phyloP scores from a whole-genome alignment of 2,888 invertebrate species.

The Holacanthella duospinosa region DNA sequence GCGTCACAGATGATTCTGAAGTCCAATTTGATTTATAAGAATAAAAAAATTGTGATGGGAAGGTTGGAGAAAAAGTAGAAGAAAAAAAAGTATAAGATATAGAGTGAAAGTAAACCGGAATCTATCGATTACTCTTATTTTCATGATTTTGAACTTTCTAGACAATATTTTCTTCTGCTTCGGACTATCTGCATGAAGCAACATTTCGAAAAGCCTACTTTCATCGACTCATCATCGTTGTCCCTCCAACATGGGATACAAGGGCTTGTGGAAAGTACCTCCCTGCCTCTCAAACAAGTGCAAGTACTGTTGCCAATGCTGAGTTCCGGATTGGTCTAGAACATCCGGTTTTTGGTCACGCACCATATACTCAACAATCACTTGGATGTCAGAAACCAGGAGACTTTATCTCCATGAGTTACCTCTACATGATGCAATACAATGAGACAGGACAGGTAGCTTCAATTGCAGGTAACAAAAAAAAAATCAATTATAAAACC shows the following conservation, averaged over 20 bases:
- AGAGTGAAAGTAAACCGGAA: neutral
- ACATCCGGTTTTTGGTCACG: conserved; percentile 47
- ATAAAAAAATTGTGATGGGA: conserved; percentile 1
- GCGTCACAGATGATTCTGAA: conserved; percentile 3
- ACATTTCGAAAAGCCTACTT: conserved; percentile 50
- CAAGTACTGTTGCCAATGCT: conserved; percentile 44
- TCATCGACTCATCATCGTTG: conserved; percentile 49
- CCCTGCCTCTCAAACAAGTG: conserved; percentile 44
- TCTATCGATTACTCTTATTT: neutral
- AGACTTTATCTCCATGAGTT: conserved; percentile 48
- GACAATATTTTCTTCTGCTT: conserved; percentile 49
- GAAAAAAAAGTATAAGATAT: neutral
- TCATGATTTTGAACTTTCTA: conserved; percentile 40
- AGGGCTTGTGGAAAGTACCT: conserved; percentile 39
- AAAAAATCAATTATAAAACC: too few relatives aligned
- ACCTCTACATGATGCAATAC: conserved; percentile 28
- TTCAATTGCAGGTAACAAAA: neutral
- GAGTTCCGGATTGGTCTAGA: conserved; percentile 48
- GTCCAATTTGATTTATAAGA: conserved; percentile 1
- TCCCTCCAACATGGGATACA: conserved; percentile 52
- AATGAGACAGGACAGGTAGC: conserved; percentile 21
- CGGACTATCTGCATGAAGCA: conserved; percentile 49
- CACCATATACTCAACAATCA: conserved; percentile 53
- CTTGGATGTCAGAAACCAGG: conserved; percentile 51
- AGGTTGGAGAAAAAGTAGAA: neutral